phyloP scores from a whole-genome alignment of 2,113 vertebrate species.

The Amia ocellicauda region DNA sequence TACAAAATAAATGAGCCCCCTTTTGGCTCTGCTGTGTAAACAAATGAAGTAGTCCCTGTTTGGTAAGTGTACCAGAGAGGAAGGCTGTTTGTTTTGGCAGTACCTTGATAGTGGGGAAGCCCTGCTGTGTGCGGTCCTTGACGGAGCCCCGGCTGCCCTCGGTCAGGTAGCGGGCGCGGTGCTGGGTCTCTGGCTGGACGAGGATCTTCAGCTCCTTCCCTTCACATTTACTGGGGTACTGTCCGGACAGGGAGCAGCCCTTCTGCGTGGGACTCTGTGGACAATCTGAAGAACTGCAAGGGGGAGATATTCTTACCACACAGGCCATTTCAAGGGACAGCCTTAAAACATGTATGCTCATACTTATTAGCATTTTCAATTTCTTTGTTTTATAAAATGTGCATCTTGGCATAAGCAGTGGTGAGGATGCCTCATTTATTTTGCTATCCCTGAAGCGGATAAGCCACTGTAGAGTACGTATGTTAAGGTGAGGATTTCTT shows the following conservation, averaged over 20 bases:
- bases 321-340: no score
- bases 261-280: slow-evolving; percentile 62
- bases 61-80: not conserved
- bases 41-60: no score
- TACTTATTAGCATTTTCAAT: no score
- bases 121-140: slow-evolving; percentile 93
- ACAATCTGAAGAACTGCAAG: slow-evolving; percentile 59
- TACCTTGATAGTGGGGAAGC: slow-evolving; percentile 96
- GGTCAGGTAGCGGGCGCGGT: slow-evolving; percentile 92
- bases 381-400: no score
- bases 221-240: slow-evolving; percentile 86
- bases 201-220: slow-evolving; percentile 95
- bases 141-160: slow-evolving; percentile 97
- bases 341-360: no score
- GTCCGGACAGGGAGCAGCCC: slow-evolving; percentile 79
- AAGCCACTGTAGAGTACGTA: no score
- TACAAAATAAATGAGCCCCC: no score
- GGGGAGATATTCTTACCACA: slow-evolving; percentile 19
- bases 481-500: no score
- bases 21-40: no score
- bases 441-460: no score
- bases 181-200: slow-evolving; percentile 93
- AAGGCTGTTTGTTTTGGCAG: slow-evolving; percentile 11
- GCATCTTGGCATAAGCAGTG: no score
- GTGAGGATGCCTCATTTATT: no score